phyloP scores from a whole-genome alignment of 2,888 invertebrate species.

The Abrostola triplasia region DNA sequence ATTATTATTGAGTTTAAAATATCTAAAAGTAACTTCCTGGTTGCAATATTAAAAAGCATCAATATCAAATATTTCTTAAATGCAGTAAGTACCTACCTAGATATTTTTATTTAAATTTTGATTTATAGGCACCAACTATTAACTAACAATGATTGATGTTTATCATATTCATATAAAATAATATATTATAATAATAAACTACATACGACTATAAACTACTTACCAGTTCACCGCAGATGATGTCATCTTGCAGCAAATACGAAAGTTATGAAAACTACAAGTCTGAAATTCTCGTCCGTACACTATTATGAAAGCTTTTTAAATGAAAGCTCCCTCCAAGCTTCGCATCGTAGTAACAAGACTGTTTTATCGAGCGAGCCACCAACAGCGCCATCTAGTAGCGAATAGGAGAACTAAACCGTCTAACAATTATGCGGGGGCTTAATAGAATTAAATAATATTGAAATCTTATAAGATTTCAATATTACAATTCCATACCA shows the following conservation, averaged over 20 bases:
- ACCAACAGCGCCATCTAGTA: conserved; percentile 70
- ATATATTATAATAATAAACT: neutral
- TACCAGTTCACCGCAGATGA: conserved; percentile 26
- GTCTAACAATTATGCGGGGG: conserved; percentile 17
- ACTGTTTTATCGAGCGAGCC: conserved; percentile 53
- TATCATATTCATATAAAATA: neutral
- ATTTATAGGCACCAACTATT: no score
- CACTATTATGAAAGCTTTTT: conserved; percentile 55
- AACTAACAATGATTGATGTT: no score
- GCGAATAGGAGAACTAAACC: conserved; percentile 61
- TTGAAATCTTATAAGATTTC: conserved; percentile 17
- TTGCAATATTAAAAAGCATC: no score
- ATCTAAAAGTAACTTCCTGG: no score
- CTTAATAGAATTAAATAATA: conserved; percentile 25
- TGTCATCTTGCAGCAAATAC: conserved; percentile 6
- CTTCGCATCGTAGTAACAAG: conserved; percentile 30
- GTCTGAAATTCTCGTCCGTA: conserved; percentile 41
- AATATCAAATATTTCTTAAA: no score
- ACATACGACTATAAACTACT: conserved; percentile 16
- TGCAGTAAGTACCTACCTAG: no score
- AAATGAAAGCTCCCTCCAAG: conserved; percentile 56
- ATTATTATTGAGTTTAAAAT: no score
- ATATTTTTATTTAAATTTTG: no score
- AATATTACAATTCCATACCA: neutral
- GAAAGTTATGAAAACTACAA: conserved; percentile 14